Evolutionary conservation across 2,888 invertebrate genomes (phyloP).

Genomic region (Drosophila imparisetae): DNA sequence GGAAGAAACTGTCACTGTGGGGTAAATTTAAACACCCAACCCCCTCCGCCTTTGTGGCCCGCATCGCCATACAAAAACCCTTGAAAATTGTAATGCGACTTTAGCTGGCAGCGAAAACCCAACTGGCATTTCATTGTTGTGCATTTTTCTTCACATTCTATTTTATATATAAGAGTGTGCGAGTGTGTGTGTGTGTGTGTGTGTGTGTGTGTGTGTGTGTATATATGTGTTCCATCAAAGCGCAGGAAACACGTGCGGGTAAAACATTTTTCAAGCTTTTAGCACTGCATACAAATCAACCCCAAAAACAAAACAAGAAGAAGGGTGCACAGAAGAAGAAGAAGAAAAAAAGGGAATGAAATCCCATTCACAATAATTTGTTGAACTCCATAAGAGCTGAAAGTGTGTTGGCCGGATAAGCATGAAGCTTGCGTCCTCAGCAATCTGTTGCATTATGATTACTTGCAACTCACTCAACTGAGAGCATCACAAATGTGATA

Average conservation of each 20-base stretch:
- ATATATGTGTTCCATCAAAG: constrained; percentile 67
- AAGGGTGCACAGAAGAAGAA: constrained; percentile 11
- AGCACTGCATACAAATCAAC: constrained; percentile 81
- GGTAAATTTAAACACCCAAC: background rate
- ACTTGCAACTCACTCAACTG: constrained; percentile 46
- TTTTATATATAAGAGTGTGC: constrained; percentile 67
- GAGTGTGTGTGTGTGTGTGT: constrained; percentile 18
- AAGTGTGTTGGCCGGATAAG: constrained; percentile 25
- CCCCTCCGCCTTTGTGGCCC: background rate
- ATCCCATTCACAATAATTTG: constrained; percentile 77
- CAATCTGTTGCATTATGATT: constrained; percentile 77
- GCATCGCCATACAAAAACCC: constrained; percentile 15
- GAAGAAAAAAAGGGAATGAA: constrained; percentile 10
- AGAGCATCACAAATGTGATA: constrained; percentile 32
- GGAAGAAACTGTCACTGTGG: background rate
- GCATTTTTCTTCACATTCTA: constrained; percentile 70
- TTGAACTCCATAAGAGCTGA: constrained; percentile 70
- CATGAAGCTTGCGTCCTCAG: constrained; percentile 35
- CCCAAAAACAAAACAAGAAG: constrained; percentile 40
- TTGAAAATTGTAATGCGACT: constrained; percentile 59
- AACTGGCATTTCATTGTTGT: constrained; percentile 78
- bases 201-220: constrained; percentile 8
- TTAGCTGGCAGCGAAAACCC: constrained; percentile 58
- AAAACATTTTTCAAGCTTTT: constrained; percentile 80
- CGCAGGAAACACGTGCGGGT: constrained; percentile 80